Conservation (phyloP, 2,888 invertebrate species). For the Molanna angustata region DNA sequence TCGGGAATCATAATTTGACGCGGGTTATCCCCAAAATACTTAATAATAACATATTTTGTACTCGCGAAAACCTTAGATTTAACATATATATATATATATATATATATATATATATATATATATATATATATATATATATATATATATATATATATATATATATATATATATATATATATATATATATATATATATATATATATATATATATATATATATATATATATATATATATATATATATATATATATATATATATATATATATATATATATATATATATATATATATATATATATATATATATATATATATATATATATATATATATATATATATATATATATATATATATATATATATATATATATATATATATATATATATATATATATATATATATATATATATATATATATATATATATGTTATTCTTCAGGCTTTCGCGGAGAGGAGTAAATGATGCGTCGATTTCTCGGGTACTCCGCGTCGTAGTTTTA, state of each 20-base stretch:
- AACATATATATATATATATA: not conserved
- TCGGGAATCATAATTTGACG: too few species aligned
- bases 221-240: not conserved
- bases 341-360: not conserved
- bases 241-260: not conserved
- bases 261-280: not conserved
- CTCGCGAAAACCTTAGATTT: too few species aligned
- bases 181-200: not conserved
- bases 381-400: too few species aligned
- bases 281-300: not conserved
- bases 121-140: not conserved
- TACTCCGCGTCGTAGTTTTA: too few species aligned
- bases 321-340: not conserved
- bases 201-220: not conserved
- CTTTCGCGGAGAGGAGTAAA: too few species aligned
- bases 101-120: not conserved
- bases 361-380: not conserved
- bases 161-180: not conserved
- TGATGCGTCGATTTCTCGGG: too few species aligned
- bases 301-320: not conserved
- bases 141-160: not conserved
- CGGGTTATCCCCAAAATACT: too few species aligned
- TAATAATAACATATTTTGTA: too few species aligned
- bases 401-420: too few species aligned
- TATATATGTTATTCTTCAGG: too few species aligned